Percentiles rank a stretch among this genome's conserved stretches.
These are phyloP conservation scores for Rhabditophanes sp. DNA, from an alignment of 2,888 invertebrate genomes.

Conservation along the genomic window DNA sequence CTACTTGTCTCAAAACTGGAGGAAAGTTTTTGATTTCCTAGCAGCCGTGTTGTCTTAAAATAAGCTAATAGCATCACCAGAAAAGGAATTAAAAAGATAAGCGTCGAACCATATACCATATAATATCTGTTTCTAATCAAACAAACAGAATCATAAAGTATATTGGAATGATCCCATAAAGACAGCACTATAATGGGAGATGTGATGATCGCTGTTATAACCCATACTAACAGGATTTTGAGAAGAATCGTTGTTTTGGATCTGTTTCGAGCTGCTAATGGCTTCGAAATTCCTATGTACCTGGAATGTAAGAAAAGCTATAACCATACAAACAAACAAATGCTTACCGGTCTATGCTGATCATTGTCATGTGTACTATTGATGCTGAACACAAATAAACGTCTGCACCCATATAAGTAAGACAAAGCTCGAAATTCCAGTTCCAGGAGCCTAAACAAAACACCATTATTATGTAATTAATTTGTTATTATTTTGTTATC, in stretches of 20 bases:
- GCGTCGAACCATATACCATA: constrained; percentile 60
- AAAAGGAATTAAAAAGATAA: constrained; percentile 86
- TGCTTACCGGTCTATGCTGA: constrained; percentile 58
- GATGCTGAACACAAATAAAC: constrained; percentile 51
- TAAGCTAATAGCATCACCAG: constrained; percentile 88
- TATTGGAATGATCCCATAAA: constrained; percentile 48
- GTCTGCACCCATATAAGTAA: constrained; percentile 67
- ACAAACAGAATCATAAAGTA: constrained; percentile 46
- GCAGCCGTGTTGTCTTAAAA: constrained; percentile 68
- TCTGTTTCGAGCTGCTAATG: constrained; percentile 78
- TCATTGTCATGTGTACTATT: constrained; percentile 52
- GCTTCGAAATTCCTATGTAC: constrained; percentile 46
- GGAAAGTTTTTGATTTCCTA: constrained; percentile 58
- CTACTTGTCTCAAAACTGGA: too few species aligned
- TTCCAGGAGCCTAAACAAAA: constrained; percentile 33
- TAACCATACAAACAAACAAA: constrained; percentile 59
- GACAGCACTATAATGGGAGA: constrained; percentile 57
- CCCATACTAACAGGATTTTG: constrained; percentile 83
- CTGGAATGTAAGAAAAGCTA: constrained; percentile 45
- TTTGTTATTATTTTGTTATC: background rate
- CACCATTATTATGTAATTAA: background rate
- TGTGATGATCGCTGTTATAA: constrained; percentile 76
- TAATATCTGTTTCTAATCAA: constrained; percentile 43
- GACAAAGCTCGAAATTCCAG: constrained; percentile 47
- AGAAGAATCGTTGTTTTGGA: constrained; percentile 58